Evolutionary conservation across 2,113 vertebrate species (phyloP).

Genomic region (Trematocara unimaculatum): DNA sequence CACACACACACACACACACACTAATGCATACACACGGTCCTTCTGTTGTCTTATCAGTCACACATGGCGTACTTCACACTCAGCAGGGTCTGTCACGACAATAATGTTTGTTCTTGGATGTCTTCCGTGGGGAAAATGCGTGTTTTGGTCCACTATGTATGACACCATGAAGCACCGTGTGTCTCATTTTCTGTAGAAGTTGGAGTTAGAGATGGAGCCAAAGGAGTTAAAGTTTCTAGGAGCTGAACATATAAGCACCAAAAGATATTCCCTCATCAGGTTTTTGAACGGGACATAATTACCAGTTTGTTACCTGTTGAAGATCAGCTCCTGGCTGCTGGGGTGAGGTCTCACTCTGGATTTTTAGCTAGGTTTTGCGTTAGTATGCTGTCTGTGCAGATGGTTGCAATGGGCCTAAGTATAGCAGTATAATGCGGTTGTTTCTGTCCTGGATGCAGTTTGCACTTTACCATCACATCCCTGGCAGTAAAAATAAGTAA

Average conservation of each 20-base stretch:
- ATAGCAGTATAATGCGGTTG: background rate
- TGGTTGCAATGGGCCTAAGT: background rate
- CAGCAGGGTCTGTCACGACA: slow-evolving; percentile 20
- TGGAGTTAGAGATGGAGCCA: background rate
- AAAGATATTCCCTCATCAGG: background rate
- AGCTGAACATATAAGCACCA: background rate
- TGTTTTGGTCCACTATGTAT: background rate
- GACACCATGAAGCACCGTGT: background rate
- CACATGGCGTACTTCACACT: slow-evolving; percentile 35
- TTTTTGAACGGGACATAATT: background rate
- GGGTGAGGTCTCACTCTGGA: background rate
- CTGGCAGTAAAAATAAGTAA: background rate
- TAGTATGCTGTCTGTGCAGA: background rate
- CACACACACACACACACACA: slow-evolving; percentile 38
- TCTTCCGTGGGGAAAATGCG: background rate
- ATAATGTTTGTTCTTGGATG: slow-evolving; percentile 21
- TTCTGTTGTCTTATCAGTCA: slow-evolving; percentile 48
- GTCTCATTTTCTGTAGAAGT: background rate
- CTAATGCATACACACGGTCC: slow-evolving; percentile 42
- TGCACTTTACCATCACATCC: background rate
- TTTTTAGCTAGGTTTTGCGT: background rate
- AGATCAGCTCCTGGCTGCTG: background rate
- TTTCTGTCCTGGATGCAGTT: background rate
- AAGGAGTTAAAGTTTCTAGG: background rate
- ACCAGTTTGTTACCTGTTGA: background rate